Percentiles rank a stretch among this genome's conserved stretches.
Conservation (phyloP, 2,113 vertebrate species). For the Chaenocephalus aceratus region DNA sequence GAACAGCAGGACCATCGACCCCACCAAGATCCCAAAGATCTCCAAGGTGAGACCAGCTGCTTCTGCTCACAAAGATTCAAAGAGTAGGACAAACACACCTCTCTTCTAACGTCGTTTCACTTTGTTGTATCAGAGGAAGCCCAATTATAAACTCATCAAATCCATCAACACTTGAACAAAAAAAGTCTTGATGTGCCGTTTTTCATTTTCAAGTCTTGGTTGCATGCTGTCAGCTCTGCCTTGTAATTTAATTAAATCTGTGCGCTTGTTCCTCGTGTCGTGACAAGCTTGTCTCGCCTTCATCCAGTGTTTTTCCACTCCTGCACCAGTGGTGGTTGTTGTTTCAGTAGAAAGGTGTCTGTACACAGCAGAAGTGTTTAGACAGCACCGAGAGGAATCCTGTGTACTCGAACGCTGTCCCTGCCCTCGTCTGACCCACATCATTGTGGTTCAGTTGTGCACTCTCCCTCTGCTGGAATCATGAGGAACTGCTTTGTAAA, state of each 20-base stretch:
- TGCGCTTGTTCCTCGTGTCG: constrained; percentile 10
- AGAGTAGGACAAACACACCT: no score
- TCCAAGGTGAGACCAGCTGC: constrained; percentile 89
- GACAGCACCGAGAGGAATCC: constrained; percentile 17
- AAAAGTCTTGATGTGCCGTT: no score
- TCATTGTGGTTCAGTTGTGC: constrained; percentile 13
- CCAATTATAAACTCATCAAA: no score
- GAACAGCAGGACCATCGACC: constrained; percentile 96
- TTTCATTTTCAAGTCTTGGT: not conserved
- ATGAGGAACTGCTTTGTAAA: constrained; percentile 7
- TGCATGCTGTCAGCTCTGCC: not conserved
- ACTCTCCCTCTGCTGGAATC: constrained; percentile 31
- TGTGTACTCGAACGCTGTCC: constrained; percentile 17
- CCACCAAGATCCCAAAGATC: constrained; percentile 98
- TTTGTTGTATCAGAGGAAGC: no score
- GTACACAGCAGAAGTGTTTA: constrained; percentile 23
- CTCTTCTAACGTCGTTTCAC: no score
- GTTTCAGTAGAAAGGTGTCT: constrained; percentile 2
- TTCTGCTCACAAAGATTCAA: not conserved
- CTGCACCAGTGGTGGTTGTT: not conserved
- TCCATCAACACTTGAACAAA: no score
- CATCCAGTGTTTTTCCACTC: not conserved
- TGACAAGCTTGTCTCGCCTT: constrained; percentile 16
- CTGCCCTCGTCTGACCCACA: constrained; percentile 30
- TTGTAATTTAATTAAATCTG: constrained; percentile 10